These are phyloP conservation scores for Apamea sordens DNA, from an alignment of 2,888 invertebrate genomes.

Conservation along the genomic window DNA sequence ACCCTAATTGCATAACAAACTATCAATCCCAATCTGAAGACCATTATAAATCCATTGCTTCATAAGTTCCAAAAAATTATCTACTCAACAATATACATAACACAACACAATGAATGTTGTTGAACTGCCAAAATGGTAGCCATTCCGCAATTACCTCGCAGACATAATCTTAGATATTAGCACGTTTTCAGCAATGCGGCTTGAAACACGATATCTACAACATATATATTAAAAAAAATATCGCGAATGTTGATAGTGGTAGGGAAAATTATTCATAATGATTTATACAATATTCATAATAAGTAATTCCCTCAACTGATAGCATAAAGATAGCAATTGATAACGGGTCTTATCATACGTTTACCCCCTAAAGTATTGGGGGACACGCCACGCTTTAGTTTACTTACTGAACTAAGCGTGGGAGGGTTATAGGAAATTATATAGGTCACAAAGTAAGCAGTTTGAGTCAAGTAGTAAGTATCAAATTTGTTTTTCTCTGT, in stretches of 20 bases:
- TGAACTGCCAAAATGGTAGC: not conserved
- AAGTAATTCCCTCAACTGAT: slow-evolving; percentile 16
- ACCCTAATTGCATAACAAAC: not conserved
- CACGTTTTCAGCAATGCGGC: slow-evolving; percentile 24
- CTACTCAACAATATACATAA: not conserved
- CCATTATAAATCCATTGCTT: not conserved
- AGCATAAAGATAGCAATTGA: slow-evolving; percentile 28
- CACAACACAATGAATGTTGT: not conserved
- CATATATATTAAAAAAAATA: slow-evolving; percentile 1
- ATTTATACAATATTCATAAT: slow-evolving; percentile 12
- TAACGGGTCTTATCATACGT: slow-evolving; percentile 31
- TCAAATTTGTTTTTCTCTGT: not conserved
- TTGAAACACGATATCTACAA: slow-evolving; percentile 6
- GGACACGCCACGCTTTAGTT: slow-evolving; percentile 9
- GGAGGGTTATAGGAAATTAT: not conserved
- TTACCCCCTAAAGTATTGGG: slow-evolving; percentile 9
- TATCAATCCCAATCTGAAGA: not conserved
- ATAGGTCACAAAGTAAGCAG: not conserved
- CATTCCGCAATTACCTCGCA: not conserved
- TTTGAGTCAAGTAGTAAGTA: not conserved
- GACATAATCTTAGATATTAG: not conserved
- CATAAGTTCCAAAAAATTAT: no score
- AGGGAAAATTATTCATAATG: slow-evolving; percentile 17
- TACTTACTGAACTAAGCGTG: not conserved
- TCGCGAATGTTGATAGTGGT: slow-evolving; percentile 12